phyloP scores from a whole-genome alignment of 2,113 vertebrate genomes.

The Rana temporaria region DNA sequence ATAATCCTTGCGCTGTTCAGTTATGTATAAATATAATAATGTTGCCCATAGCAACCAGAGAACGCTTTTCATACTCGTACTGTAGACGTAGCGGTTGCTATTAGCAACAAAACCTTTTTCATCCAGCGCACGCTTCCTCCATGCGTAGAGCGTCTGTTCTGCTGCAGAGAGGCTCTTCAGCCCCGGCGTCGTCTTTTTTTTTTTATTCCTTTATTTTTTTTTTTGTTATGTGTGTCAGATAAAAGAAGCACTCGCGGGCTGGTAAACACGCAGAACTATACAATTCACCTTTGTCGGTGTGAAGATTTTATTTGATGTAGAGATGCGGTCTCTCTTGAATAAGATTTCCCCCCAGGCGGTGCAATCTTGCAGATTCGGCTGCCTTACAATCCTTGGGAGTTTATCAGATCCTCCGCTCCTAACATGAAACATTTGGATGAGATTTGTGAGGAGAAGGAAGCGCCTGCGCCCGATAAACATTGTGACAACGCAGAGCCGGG shows the following conservation, averaged over 20 bases:
- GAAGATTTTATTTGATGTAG: slow-evolving; percentile 38
- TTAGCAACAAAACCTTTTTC: too few relatives aligned
- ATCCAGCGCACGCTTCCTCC: too few relatives aligned
- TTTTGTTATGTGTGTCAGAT: slow-evolving; percentile 1
- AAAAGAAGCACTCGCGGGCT: slow-evolving; percentile 9
- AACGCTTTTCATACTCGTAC: too few relatives aligned
- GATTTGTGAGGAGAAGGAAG: slow-evolving; percentile 5
- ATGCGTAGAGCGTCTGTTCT: too few relatives aligned
- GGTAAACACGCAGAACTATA: background rate
- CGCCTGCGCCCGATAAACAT: background rate
- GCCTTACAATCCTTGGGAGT: slow-evolving; percentile 28
- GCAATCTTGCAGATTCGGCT: slow-evolving; percentile 33
- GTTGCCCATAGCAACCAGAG: too few relatives aligned
- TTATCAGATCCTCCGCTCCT: slow-evolving; percentile 38
- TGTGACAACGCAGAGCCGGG: background rate
- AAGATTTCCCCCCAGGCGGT: slow-evolving; percentile 33
- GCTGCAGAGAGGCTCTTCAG: too few relatives aligned
- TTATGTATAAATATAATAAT: too few relatives aligned
- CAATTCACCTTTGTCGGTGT: slow-evolving; percentile 45
- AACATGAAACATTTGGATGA: slow-evolving; percentile 40
- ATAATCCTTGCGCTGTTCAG: too few relatives aligned
- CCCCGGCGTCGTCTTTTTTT: too few relatives aligned
- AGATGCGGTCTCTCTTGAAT: slow-evolving; percentile 29
- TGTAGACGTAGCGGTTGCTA: too few relatives aligned
- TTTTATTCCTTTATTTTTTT: too few relatives aligned